These are phyloP conservation scores for Channallabes apus DNA, from an alignment of 2,797 vertebrate species.

Conservation along the genomic window DNA sequence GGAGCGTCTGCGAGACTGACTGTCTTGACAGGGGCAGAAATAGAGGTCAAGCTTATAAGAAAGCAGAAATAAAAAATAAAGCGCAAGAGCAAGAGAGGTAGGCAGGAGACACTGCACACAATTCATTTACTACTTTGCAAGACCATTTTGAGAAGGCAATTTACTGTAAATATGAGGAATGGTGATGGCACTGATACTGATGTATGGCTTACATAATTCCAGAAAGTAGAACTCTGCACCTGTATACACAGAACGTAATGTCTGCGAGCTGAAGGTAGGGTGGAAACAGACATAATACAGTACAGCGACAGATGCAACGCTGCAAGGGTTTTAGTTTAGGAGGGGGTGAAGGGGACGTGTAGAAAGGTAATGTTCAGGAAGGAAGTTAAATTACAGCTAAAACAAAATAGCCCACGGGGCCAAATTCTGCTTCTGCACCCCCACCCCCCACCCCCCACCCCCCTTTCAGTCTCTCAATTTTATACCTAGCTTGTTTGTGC, in stretches of 20 bases:
- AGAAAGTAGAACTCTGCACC: neutral
- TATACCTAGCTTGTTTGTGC: neutral
- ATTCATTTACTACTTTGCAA: neutral
- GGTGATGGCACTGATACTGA: neutral
- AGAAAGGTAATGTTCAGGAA: neutral
- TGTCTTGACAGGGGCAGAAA: slow-evolving; percentile 36
- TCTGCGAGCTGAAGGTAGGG: neutral
- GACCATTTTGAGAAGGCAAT: neutral
- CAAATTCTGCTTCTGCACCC: neutral
- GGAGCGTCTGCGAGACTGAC: neutral
- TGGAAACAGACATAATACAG: neutral
- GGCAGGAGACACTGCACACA: neutral
- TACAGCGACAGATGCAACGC: slow-evolving; percentile 6
- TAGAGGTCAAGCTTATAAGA: slow-evolving; percentile 10
- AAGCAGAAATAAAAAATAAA: slow-evolving; percentile 4
- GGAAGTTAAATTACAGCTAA: slow-evolving; percentile 27
- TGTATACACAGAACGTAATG: neutral
- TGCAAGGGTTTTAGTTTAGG: neutral
- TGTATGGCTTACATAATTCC: neutral
- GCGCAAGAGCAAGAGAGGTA: neutral
- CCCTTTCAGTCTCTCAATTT: neutral
- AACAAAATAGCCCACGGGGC: slow-evolving; percentile 1
- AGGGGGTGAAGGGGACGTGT: neutral
- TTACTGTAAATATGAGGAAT: neutral
- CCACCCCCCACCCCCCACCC: too few relatives aligned